Evolutionary conservation across 1,140 invertebrate genomes (phyloP).

Genomic region (Tachypleus tridentatus): DNA sequence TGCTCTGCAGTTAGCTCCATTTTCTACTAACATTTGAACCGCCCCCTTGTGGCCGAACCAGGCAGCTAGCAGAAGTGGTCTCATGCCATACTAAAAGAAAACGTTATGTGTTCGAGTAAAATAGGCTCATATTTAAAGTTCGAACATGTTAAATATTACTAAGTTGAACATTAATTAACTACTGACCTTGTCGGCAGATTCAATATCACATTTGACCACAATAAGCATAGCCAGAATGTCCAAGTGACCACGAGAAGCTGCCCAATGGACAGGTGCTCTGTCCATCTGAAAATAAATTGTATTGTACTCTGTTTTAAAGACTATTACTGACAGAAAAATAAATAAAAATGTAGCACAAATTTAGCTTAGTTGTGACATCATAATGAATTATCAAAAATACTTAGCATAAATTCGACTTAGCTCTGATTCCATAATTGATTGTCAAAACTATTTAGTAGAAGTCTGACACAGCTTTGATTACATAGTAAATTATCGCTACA

Average conservation of each 20-base stretch:
- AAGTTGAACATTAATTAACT: too few species aligned
- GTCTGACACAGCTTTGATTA: too few species aligned
- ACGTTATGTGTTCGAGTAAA: neutral
- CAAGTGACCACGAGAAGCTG: conserved; percentile 53
- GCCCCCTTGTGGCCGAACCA: conserved; percentile 64
- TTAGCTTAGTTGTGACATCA: too few species aligned
- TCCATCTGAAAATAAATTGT: conserved; percentile 46
- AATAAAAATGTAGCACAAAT: too few species aligned
- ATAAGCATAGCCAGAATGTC: conserved; percentile 60
- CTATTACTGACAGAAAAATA: too few species aligned
- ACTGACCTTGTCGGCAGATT: conserved; percentile 57
- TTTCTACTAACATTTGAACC: conserved; percentile 55
- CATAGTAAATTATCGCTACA: too few species aligned
- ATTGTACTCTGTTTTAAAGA: neutral
- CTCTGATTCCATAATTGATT: too few species aligned
- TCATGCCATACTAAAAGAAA: conserved; percentile 61
- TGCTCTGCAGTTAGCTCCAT: conserved; percentile 55
- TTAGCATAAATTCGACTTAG: too few species aligned
- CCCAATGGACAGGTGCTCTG: conserved; percentile 61
- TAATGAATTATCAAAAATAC: too few species aligned
- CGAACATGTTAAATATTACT: too few species aligned
- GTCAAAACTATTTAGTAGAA: too few species aligned
- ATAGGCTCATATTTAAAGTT: too few species aligned
- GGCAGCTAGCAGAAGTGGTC: conserved; percentile 63
- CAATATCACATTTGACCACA: conserved; percentile 57